phyloP scores from a whole-genome alignment of 23 tunicate genomes.

The Aplidium turbinatum region DNA sequence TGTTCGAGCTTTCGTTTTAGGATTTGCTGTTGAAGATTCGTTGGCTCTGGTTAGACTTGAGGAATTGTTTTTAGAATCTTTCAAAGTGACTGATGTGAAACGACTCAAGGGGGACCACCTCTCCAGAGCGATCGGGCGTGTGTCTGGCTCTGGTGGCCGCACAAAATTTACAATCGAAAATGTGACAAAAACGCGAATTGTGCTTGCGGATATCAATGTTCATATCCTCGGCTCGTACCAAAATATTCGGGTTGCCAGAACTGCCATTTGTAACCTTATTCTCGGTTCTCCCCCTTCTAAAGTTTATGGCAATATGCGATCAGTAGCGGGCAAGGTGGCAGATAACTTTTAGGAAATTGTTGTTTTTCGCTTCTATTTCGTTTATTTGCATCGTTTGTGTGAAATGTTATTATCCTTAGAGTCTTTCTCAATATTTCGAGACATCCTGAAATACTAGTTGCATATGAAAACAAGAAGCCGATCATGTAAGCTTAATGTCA shows the following conservation, averaged over 20 bases:
- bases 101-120: constrained; percentile 91
- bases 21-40: constrained; percentile 96
- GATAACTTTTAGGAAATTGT: constrained; percentile 80
- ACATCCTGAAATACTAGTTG: too few relatives aligned
- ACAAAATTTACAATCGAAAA: constrained; percentile 92
- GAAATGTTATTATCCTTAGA: too few relatives aligned
- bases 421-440: too few relatives aligned
- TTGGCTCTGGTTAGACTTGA: constrained; percentile 91
- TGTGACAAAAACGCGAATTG: constrained; percentile 94
- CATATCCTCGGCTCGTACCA: constrained; percentile 91
- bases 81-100: constrained; percentile 88
- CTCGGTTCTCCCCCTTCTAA: constrained; percentile 90
- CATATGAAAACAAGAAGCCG: too few relatives aligned
- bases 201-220: constrained; percentile 81
- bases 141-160: constrained; percentile 95
- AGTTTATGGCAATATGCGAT: constrained; percentile 93
- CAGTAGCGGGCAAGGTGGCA: constrained; percentile 67
- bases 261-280: constrained; percentile 89
- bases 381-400: too few relatives aligned
- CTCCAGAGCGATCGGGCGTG: constrained; percentile 88
- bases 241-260: constrained; percentile 85
- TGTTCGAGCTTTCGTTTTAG: constrained; percentile 81
- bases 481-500: too few relatives aligned
- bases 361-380: too few relatives aligned
- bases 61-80: constrained; percentile 89